Base-by-base conservation (phyloP, 2,797 vertebrate genomes). In the Lutjanus argentimaculatus region DNA sequence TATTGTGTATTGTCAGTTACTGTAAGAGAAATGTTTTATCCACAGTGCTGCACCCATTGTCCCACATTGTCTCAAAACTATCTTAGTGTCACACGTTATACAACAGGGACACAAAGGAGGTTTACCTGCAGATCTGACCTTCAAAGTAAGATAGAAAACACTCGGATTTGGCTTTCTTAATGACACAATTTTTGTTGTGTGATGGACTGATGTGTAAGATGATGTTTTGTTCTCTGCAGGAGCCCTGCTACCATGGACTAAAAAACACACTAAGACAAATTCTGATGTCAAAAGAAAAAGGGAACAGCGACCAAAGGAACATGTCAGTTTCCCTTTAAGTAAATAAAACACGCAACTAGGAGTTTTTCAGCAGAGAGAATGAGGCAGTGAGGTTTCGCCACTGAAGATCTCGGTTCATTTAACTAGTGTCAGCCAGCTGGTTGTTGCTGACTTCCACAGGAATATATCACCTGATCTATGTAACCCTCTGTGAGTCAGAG, bases 211-310 rank as follows among this genome's bases (percentile, higher is more conserved):
- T 36, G 59, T 30, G 14, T 17, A 9, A 58, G 61, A 56, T 58
- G 14, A 21, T 48, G 10, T 12, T 62, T 48, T 40, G 14, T 43
- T 52, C 51, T 42, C 45, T 51, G 30, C 11, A 53, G 46, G 43
- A 19, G 62, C 14, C 79, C 74, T 30, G 49, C 85, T 80, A 82
- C 82, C 75, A 71, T 62, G 13, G 71, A 80, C 43, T 56, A 75
- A 61, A 43, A 75, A n/a, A 71, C 13, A 80, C 8, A 67, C 48
- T 21, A 14, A 65, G 42, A 72, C 15, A 15, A 49, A 45, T 12
- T 68, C 9, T 61, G 62, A 67, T 16, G 69, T 68, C 61, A 53
- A 61, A 62, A 58, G 30, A 13, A 25, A 66, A 63, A 52, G 42
- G 12, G 36, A 56, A 49, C 15, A 8, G 22, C 25, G 45, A 67